Evolutionary conservation across 1,140 invertebrate genomes (phyloP).

Genomic region (Potamilus streckersoni): DNA sequence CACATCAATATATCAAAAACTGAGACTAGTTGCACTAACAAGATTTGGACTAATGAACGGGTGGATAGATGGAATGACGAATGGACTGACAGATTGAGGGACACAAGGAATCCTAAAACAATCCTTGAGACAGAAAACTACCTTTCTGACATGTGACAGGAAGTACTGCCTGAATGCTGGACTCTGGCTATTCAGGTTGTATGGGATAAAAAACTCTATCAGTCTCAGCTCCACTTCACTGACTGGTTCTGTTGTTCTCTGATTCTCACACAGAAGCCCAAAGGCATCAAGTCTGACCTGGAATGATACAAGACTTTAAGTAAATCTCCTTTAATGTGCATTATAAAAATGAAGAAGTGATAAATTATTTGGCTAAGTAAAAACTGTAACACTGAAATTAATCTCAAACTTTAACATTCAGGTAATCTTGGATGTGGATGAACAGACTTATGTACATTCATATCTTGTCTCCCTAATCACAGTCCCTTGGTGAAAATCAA

Average conservation of each 20-base stretch:
- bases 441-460: too few relatives aligned
- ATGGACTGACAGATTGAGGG: background rate
- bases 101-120: background rate
- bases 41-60: background rate
- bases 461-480: too few relatives aligned
- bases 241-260: constrained; percentile 79
- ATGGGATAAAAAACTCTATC: constrained; percentile 76
- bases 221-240: constrained; percentile 75
- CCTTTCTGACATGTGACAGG: constrained; percentile 69
- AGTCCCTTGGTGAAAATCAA: too few relatives aligned
- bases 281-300: constrained; percentile 73
- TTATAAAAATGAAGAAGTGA: too few relatives aligned
- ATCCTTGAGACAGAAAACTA: constrained; percentile 33
- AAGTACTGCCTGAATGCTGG: constrained; percentile 72
- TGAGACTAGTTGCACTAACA: too few relatives aligned
- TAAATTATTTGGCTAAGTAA: too few relatives aligned
- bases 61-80: background rate
- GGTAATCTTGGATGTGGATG: too few relatives aligned
- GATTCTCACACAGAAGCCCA: constrained; percentile 79
- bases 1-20: too few relatives aligned
- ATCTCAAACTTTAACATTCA: too few relatives aligned
- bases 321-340: too few relatives aligned
- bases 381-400: too few relatives aligned
- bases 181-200: constrained; percentile 80
- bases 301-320: constrained; percentile 28